Evolutionary conservation across 2,888 invertebrate species (phyloP).

Genomic region (Sclerodermus sp.): DNA sequence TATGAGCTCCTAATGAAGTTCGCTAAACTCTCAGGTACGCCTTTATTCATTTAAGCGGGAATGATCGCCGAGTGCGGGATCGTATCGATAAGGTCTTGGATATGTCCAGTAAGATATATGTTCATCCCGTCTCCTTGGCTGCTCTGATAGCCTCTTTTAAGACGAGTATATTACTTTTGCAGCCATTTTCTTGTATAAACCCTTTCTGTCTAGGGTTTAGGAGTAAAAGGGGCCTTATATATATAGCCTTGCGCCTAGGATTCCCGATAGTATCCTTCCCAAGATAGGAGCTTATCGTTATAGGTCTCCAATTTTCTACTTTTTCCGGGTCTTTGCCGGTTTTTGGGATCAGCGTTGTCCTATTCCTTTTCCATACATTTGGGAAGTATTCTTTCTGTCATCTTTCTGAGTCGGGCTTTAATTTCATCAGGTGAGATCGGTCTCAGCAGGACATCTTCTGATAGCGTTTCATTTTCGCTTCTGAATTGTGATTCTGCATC

Average conservation of each 20-base stretch:
- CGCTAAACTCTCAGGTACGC: conserved; percentile 37
- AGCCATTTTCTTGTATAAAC: conserved; percentile 25
- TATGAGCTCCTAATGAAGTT: conserved; percentile 44
- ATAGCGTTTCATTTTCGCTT: too few species aligned
- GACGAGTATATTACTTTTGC: conserved; percentile 42
- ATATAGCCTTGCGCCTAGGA: conserved; percentile 7
- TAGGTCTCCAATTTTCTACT: conserved; percentile 4
- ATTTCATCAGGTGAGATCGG: background rate
- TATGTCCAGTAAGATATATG: conserved; percentile 3
- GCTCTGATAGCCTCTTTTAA: conserved; percentile 18
- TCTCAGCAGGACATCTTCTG: background rate
- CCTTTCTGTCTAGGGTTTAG: conserved; percentile 7
- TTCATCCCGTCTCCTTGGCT: too few species aligned
- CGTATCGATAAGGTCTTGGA: conserved; percentile 13
- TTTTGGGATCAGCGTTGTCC: conserved; percentile 3
- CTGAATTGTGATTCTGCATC: too few species aligned
- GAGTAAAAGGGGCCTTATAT: background rate
- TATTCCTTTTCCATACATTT: background rate
- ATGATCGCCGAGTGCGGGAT: conserved; percentile 8
- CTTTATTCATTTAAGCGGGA: conserved; percentile 39
- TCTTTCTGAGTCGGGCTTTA: background rate
- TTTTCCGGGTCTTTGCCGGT: background rate
- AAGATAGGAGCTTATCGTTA: conserved; percentile 7
- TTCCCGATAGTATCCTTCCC: conserved; percentile 4
- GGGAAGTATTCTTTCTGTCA: background rate